Conservation (phyloP, 2,888 invertebrate species). For the Eupelmus urozonus region DNA sequence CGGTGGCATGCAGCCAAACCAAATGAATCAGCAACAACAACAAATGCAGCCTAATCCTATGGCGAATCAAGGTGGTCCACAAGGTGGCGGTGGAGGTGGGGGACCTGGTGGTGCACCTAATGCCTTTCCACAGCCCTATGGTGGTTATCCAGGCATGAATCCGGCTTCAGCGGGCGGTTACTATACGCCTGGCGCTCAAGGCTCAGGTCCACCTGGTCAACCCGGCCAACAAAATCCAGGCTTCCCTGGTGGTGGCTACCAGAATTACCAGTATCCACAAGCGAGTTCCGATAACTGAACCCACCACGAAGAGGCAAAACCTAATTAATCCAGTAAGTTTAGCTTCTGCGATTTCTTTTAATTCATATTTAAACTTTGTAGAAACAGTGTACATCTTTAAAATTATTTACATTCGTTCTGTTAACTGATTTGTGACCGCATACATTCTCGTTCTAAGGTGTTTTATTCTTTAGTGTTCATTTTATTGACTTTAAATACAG, state of each 20-base stretch:
- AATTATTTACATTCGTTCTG: not conserved
- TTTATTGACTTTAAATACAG: too few species aligned
- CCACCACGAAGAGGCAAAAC: constrained; percentile 55
- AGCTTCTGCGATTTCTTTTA: not conserved
- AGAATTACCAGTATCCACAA: constrained; percentile 75
- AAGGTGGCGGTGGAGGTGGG: constrained; percentile 16
- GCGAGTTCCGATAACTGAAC: constrained; percentile 74
- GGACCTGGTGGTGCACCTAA: constrained; percentile 66
- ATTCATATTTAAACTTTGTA: constrained; percentile 21
- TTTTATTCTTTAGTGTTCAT: too few species aligned
- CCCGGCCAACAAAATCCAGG: constrained; percentile 66
- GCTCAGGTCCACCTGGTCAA: constrained; percentile 70
- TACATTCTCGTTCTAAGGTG: too few species aligned
- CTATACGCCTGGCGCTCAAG: constrained; percentile 70
- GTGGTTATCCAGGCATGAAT: constrained; percentile 75
- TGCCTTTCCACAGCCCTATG: constrained; percentile 74
- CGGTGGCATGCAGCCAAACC: constrained; percentile 69
- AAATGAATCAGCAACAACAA: constrained; percentile 67
- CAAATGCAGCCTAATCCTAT: constrained; percentile 64
- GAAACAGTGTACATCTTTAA: constrained; percentile 18
- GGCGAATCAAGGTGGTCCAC: constrained; percentile 60
- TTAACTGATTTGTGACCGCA: too few species aligned
- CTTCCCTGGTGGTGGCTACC: constrained; percentile 68
- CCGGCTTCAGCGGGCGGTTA: constrained; percentile 71
- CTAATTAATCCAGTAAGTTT: constrained; percentile 69